Evolutionary conservation across 2,113 vertebrate species (phyloP).

Genomic region (Thoracochromis brauschi): DNA sequence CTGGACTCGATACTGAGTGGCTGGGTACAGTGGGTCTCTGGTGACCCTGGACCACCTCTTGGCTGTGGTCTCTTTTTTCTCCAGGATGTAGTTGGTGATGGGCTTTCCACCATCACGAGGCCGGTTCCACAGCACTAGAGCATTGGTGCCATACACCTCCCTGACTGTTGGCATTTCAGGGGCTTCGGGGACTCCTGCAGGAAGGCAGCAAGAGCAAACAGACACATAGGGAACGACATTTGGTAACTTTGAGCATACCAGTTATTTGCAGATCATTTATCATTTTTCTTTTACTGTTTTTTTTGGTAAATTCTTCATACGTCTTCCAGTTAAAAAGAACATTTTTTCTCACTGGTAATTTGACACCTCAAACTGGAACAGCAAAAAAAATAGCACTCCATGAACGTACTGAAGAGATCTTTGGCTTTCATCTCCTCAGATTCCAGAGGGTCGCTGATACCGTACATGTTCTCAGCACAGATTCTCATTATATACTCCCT

Average conservation of each 20-base stretch:
- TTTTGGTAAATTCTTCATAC: neutral
- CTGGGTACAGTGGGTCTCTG: slow-evolving; percentile 85
- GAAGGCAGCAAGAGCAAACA: neutral
- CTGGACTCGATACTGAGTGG: slow-evolving; percentile 86
- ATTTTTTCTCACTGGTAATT: neutral
- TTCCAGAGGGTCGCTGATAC: slow-evolving; percentile 92
- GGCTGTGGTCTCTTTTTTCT: slow-evolving; percentile 91
- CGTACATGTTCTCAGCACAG: slow-evolving; percentile 92
- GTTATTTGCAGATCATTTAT: neutral
- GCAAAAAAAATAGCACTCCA: neutral
- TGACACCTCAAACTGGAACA: neutral
- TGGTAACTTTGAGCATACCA: neutral
- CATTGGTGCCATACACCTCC: slow-evolving; percentile 85
- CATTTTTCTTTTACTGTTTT: neutral
- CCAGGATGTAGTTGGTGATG: slow-evolving; percentile 92
- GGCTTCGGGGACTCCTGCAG: slow-evolving; percentile 90
- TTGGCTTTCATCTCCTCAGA: slow-evolving; percentile 95
- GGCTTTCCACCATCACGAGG: slow-evolving; percentile 95
- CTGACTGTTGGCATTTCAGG: slow-evolving; percentile 87
- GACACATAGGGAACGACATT: neutral
- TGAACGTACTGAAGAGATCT: slow-evolving; percentile 88
- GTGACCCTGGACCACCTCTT: slow-evolving; percentile 88
- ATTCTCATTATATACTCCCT: slow-evolving; percentile 91
- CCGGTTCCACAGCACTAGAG: slow-evolving; percentile 87
- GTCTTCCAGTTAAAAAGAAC: neutral